Conservation (phyloP, 2,888 invertebrate species). For the Aphidius colemani region DNA sequence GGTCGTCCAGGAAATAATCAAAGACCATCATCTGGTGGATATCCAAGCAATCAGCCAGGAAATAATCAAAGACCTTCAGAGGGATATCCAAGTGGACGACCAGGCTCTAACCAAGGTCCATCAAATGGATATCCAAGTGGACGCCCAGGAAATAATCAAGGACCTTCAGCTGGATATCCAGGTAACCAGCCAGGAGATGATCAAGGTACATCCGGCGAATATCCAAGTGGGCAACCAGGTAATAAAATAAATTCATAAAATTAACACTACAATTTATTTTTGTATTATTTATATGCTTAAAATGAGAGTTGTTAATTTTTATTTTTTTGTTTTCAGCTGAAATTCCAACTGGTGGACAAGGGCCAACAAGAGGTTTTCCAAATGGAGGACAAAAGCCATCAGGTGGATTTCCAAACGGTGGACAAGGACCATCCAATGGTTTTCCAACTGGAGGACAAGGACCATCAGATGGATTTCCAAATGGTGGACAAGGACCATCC, state of each 20-base stretch:
- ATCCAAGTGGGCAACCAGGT: constrained; percentile 22
- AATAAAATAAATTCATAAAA: constrained; percentile 18
- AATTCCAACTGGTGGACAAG: constrained; percentile 41
- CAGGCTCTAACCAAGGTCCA: background rate
- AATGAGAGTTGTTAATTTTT: too few species aligned
- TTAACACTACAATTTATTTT: constrained; percentile 30
- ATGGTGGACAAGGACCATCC: constrained; percentile 42
- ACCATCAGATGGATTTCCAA: constrained; percentile 38
- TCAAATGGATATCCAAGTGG: constrained; percentile 35
- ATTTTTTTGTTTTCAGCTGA: constrained; percentile 31
- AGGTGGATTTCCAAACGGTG: too few species aligned
- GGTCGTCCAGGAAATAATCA: constrained; percentile 31
- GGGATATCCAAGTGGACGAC: constrained; percentile 43
- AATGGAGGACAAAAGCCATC: constrained; percentile 43
- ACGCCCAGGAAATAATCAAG: constrained; percentile 22
- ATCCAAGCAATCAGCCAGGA: constrained; percentile 34
- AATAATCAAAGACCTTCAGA: constrained; percentile 33
- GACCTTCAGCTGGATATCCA: constrained; percentile 18
- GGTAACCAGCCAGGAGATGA: constrained; percentile 31
- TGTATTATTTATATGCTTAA: constrained; percentile 24
- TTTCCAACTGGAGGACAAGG: constrained; percentile 37
- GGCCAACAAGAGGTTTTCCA: constrained; percentile 20
- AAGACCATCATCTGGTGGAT: constrained; percentile 33
- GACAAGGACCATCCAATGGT: constrained; percentile 37
- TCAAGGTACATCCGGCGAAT: constrained; percentile 41